Evolutionary conservation across 2,113 vertebrate genomes (phyloP).

Genomic region (Todiramphus saurophagus): DNA sequence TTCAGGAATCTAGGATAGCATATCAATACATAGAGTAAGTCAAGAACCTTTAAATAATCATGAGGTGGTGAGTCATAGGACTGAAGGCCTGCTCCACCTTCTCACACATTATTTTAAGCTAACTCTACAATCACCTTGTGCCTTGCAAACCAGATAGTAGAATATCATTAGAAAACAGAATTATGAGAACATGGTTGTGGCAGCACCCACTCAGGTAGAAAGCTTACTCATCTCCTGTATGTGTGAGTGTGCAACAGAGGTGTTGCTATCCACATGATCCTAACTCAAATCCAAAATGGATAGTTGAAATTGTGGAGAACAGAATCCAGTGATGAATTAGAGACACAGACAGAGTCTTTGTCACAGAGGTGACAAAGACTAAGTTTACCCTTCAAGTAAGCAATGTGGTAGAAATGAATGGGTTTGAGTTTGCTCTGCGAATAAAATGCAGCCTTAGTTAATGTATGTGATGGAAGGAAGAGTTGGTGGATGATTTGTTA

Average conservation of each 20-base stretch:
- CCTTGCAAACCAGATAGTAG: background rate
- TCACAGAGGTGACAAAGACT: background rate
- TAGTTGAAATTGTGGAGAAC: background rate
- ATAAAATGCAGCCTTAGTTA: background rate
- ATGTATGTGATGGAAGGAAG: background rate
- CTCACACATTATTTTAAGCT: background rate
- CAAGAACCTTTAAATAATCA: background rate
- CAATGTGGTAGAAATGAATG: background rate
- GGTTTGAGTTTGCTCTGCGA: background rate
- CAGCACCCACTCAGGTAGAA: background rate
- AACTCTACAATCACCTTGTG: background rate
- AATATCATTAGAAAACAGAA: background rate
- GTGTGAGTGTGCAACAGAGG: no score
- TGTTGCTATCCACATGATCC: background rate
- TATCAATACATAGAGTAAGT: background rate
- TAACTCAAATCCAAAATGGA: background rate
- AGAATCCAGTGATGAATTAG: background rate
- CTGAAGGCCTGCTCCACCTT: background rate
- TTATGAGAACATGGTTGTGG: no score
- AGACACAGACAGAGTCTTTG: no score
- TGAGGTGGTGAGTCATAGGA: background rate
- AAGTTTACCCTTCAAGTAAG: background rate
- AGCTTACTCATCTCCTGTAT: background rate
- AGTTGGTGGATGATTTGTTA: background rate
- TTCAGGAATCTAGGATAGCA: background rate